Percentiles rank a stretch among this genome's conserved stretches.
phyloP scores from a whole-genome alignment of 2,797 vertebrate genomes.

The Peromyscus aztecus region DNA sequence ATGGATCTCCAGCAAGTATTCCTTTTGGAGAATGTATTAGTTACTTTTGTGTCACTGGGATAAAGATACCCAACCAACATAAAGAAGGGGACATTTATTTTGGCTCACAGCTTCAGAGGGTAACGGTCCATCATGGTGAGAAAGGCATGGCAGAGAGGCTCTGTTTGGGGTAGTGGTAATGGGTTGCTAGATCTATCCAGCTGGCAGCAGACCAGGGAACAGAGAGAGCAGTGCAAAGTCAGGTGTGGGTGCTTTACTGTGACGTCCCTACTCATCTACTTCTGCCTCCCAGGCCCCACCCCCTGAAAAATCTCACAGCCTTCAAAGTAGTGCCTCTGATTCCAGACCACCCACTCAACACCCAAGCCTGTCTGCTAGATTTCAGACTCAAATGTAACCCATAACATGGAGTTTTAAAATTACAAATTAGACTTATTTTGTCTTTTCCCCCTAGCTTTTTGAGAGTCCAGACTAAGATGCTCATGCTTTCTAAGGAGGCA shows the following conservation, averaged over 20 bases:
- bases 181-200: not conserved
- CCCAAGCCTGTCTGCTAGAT: not conserved
- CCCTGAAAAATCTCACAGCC: not conserved
- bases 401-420: not conserved
- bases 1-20: not conserved
- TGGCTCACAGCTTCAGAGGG: not conserved
- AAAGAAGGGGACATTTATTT: not conserved
- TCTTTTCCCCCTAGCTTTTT: not conserved
- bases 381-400: not conserved
- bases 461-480: not conserved
- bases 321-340: not conserved
- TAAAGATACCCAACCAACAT: not conserved
- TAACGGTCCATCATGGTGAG: not conserved
- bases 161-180: not conserved
- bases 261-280: not conserved
- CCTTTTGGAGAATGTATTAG: not conserved
- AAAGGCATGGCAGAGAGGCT: not conserved
- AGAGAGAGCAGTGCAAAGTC: not conserved
- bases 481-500: constrained; percentile 1
- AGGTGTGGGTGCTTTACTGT: not conserved
- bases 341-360: not conserved
- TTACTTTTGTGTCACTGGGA: not conserved
- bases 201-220: not conserved
- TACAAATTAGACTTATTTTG: not conserved
- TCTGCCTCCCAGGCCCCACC: not conserved